These are phyloP conservation scores for Nyctibius grandis DNA, from an alignment of 2,797 vertebrate species.

Conservation along the genomic window DNA sequence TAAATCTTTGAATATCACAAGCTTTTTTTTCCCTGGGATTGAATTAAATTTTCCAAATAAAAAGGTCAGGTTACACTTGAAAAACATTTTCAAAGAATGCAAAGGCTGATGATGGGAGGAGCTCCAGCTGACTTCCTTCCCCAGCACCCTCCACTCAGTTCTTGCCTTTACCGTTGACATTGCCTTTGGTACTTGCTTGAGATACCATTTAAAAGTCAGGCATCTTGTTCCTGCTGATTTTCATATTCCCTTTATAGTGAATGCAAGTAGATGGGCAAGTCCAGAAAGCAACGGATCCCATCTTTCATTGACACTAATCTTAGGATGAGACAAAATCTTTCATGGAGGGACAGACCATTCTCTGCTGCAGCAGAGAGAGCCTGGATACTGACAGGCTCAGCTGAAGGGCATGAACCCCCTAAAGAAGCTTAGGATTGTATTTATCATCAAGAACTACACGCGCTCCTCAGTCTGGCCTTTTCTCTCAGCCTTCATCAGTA, in stretches of 20 bases:
- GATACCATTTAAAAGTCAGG: neutral
- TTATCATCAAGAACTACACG: neutral
- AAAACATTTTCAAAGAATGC: neutral
- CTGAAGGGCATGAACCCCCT: neutral
- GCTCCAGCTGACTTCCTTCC: neutral
- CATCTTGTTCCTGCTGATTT: neutral
- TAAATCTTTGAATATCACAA: neutral
- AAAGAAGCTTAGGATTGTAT: neutral
- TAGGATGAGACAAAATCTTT: neutral
- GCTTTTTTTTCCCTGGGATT: fast-evolving
- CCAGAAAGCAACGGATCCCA: neutral
- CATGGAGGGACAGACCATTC: neutral
- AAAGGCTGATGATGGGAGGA: neutral
- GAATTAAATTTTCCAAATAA: neutral
- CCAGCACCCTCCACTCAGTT: neutral
- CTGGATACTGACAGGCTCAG: neutral
- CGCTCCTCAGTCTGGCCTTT: neutral
- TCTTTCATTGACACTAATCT: neutral
- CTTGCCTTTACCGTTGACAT: neutral
- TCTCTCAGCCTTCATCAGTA: neutral
- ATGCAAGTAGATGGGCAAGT: neutral
- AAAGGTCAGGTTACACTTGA: neutral
- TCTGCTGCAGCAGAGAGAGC: neutral
- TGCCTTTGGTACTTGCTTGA: neutral
- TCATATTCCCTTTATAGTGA: neutral